These are phyloP conservation scores for Anas platyrhynchos DNA, from an alignment of 2,113 vertebrate genomes.

Conservation along the genomic window DNA sequence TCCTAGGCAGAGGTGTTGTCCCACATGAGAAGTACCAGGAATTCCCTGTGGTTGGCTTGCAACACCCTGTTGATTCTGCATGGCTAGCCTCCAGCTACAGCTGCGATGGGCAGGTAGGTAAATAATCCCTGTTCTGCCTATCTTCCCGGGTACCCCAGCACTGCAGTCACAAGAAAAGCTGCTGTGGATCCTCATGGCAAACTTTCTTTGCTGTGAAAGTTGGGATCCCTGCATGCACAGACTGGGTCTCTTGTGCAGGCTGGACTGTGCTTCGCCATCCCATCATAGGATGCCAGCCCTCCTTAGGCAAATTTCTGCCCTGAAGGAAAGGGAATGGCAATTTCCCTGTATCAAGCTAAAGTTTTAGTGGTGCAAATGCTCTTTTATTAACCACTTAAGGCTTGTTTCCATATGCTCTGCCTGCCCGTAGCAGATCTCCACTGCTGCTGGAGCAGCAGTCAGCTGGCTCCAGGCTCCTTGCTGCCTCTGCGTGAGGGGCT, in stretches of 20 bases:
- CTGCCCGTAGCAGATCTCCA: background rate
- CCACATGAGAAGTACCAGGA: background rate
- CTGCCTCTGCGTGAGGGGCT: fast-evolving
- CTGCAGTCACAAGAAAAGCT: background rate
- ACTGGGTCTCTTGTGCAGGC: background rate
- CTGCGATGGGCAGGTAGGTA: background rate
- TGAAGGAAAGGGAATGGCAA: background rate
- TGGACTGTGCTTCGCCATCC: background rate
- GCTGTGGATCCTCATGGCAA: background rate
- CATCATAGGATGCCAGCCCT: background rate
- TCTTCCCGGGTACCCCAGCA: background rate
- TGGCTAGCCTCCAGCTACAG: background rate
- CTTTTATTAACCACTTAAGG: background rate
- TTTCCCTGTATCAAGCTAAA: background rate
- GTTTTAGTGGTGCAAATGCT: background rate
- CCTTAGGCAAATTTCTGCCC: background rate
- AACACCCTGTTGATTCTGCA: background rate
- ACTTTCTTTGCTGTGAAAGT: background rate
- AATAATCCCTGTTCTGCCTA: background rate
- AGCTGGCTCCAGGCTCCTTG: background rate
- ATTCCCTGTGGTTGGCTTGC: background rate
- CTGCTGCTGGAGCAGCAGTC: background rate
- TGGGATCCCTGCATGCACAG: fast-evolving
- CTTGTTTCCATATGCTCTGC: background rate
- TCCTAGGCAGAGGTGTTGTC: background rate